Conservation (phyloP, 2,888 invertebrate species). For the Nasonia oneida region DNA sequence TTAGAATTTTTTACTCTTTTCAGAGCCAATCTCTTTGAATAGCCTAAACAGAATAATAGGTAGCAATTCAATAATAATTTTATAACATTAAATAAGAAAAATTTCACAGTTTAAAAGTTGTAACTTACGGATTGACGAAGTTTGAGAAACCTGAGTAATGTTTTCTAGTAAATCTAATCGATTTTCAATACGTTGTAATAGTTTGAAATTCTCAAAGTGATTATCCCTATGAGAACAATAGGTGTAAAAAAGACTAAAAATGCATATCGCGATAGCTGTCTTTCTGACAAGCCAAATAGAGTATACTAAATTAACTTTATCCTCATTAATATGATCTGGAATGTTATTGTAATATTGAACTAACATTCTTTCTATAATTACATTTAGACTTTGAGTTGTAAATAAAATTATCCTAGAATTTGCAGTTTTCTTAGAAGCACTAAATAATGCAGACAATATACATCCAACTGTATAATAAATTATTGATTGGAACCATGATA, state of each 20-base stretch:
- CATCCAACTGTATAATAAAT: slow-evolving; percentile 82
- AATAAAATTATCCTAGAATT: slow-evolving; percentile 82
- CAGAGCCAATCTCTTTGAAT: slow-evolving; percentile 69
- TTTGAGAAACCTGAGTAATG: slow-evolving; percentile 57
- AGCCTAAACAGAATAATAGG: slow-evolving; percentile 65
- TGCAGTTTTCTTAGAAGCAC: slow-evolving; percentile 81
- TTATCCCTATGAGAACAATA: slow-evolving; percentile 72
- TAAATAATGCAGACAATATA: slow-evolving; percentile 81
- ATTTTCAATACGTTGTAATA: slow-evolving; percentile 72
- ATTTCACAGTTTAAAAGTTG: neutral
- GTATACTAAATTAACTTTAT: slow-evolving; percentile 68
- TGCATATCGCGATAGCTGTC: slow-evolving; percentile 68
- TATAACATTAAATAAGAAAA: slow-evolving; percentile 10
- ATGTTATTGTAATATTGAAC: slow-evolving; percentile 71
- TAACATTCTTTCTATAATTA: slow-evolving; percentile 80
- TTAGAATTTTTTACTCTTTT: slow-evolving; percentile 64
- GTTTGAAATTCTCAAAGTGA: slow-evolving; percentile 70
- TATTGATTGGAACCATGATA: slow-evolving; percentile 83
- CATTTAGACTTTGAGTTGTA: slow-evolving; percentile 80
- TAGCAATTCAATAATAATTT: neutral
- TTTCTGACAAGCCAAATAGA: slow-evolving; percentile 73
- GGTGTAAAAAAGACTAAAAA: slow-evolving; percentile 69
- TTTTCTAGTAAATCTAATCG: slow-evolving; percentile 68
- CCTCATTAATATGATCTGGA: slow-evolving; percentile 63
- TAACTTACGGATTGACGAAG: slow-evolving; percentile 66